Base-by-base conservation (phyloP, 2,797 vertebrate species). In the Knipowitschia caucasica region DNA sequence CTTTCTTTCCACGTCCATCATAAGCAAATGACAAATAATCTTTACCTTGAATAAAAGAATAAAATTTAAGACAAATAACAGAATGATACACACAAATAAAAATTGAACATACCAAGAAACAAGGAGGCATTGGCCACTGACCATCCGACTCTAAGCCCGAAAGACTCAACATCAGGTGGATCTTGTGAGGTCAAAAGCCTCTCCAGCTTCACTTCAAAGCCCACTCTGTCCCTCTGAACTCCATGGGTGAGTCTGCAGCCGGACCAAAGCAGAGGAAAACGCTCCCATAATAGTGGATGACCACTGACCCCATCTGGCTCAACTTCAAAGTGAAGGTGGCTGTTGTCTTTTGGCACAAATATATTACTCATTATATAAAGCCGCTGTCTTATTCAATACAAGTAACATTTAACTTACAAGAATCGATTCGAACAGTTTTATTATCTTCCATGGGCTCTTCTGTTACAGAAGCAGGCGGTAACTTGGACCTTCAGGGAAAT, bases 191-290 rank as follows among this genome's bases (percentile, higher is more conserved):
- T 56, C 3, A 84, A 77, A 53, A 94, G 91, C 81, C 86, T 90
- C 44, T 91, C 87, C 66, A 98, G 90, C 88, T 94, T 93, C 31
- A 91, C 92, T 82, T 98, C 94, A 54, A 95, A 97, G 73, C 93
- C 90, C 58, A 92, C 87, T 30, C 86, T 86, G 21, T 93, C 95
- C 21, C 66, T 83, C 44, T 76, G 80, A 52, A 93, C 89, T 0
- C 95, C 95, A 0, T 97, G 94, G 38, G 90, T 95, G 75, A 95
- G 88, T 59, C 93, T 89, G 36, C 93, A 93, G 2, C 95, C 95
- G 0, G 93, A 92, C 93, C 94, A 94, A 42, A 98, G 84, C 0
- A 89, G 80, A 1, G 94, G 94, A 65, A 93, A 95, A n/a, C 82
- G 89, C 66, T 90, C 89, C 38, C 89, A 91, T 65, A 94, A 93